These are phyloP conservation scores for Connochaetes taurinus DNA, from an alignment of 2,113 vertebrate species.

Conservation along the genomic window DNA sequence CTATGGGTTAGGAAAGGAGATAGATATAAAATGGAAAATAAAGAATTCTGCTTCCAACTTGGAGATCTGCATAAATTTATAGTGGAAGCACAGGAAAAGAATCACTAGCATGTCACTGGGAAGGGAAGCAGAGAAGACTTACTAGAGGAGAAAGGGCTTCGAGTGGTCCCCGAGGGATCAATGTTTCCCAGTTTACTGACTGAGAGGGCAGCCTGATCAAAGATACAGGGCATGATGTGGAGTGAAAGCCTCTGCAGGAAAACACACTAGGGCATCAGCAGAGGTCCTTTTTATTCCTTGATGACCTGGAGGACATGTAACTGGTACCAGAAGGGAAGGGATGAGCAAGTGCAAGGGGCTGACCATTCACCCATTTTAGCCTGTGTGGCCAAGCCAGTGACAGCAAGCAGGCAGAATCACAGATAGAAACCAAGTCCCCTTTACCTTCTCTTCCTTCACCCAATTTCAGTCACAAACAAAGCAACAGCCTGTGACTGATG, in stretches of 20 bases:
- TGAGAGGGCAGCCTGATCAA: background rate
- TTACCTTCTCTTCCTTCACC: background rate
- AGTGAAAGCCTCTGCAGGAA: background rate
- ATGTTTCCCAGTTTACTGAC: rapidly evolving
- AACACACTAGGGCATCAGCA: background rate
- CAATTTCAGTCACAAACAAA: background rate
- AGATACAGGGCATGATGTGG: background rate
- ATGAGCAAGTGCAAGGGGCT: background rate
- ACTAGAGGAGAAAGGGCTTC: background rate
- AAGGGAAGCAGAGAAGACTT: background rate
- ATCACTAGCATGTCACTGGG: background rate
- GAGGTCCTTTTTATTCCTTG: background rate
- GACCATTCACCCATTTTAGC: background rate
- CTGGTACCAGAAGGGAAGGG: background rate
- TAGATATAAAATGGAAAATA: background rate
- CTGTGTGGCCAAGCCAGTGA: background rate
- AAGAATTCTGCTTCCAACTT: background rate
- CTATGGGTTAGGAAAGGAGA: background rate
- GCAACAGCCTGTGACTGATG: background rate
- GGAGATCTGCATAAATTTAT: background rate
- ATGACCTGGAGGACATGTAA: background rate
- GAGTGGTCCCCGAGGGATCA: rapidly evolving
- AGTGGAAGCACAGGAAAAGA: background rate
- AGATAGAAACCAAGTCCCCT: background rate
- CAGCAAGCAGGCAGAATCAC: background rate